A percentile compares a stretch with the other conserved stretches of the same genome.
Conservation (phyloP, 2,888 invertebrate species). For the Loripinus fragilis region DNA sequence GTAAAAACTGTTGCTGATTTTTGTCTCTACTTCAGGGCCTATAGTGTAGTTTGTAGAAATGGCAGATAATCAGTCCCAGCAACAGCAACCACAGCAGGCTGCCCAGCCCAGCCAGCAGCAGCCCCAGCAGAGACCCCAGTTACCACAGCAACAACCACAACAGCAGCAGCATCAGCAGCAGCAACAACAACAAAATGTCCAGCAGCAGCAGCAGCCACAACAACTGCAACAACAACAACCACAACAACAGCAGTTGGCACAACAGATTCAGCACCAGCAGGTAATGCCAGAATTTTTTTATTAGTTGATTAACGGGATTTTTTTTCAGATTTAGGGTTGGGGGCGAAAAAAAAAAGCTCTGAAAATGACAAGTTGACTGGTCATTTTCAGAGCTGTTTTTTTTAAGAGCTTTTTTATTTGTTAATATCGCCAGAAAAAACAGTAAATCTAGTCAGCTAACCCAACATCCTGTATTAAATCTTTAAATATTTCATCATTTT, state of each 20-base stretch:
- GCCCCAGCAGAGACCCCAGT: neutral
- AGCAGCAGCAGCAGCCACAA: slow-evolving; percentile 22
- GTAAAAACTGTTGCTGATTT: neutral
- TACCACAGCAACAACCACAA: slow-evolving; percentile 22
- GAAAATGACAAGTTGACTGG: too few species aligned
- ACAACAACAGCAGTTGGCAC: slow-evolving; percentile 52
- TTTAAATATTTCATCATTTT: too few species aligned
- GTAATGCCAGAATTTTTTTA: too few species aligned
- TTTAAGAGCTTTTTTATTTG: too few species aligned
- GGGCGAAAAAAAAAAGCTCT: too few species aligned
- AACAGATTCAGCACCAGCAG: slow-evolving; percentile 39
- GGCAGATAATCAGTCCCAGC: slow-evolving; percentile 1
- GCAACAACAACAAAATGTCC: slow-evolving; percentile 14
- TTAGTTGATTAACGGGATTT: too few species aligned
- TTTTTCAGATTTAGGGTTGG: too few species aligned
- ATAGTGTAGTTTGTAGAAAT: neutral
- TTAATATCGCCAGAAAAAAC: too few species aligned
- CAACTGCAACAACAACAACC: slow-evolving; percentile 53
- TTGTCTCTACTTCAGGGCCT: neutral
- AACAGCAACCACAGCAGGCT: slow-evolving; percentile 10
- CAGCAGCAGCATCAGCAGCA: slow-evolving; percentile 22
- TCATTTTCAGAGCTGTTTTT: too few species aligned
- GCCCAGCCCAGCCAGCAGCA: slow-evolving; percentile 20
- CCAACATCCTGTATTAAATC: too few species aligned
- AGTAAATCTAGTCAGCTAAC: too few species aligned